Evolutionary conservation across 2,888 invertebrate species (phyloP).

Genomic region (Elysia crispata): DNA sequence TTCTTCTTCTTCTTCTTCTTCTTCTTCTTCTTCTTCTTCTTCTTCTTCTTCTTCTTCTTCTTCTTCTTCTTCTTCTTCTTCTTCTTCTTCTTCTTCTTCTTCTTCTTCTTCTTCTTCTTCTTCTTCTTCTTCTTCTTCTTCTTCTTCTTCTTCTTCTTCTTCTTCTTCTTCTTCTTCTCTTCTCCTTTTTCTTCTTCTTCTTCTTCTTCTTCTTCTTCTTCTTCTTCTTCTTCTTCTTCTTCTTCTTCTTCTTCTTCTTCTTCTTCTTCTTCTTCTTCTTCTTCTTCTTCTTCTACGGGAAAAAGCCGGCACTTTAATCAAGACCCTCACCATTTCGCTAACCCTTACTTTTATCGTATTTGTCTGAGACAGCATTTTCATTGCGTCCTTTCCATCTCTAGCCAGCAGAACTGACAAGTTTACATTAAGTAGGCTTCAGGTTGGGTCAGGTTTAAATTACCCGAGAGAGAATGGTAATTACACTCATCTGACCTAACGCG

Average conservation of each 20-base stretch:
- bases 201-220: conserved; percentile 14
- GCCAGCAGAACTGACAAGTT: too few relatives aligned
- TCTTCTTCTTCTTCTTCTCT: conserved; percentile 3
- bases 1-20: conserved; percentile 16
- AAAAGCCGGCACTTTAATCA: too few relatives aligned
- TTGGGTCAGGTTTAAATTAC: too few relatives aligned
- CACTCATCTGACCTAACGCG: too few relatives aligned
- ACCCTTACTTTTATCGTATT: too few relatives aligned
- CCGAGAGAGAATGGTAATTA: too few relatives aligned
- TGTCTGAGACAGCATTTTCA: background rate
- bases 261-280: too few relatives aligned
- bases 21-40: conserved; percentile 5
- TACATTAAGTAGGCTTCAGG: too few relatives aligned
- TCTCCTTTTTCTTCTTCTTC: conserved; percentile 1
- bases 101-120: conserved; percentile 34
- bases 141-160: conserved; percentile 34
- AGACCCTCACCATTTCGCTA: too few relatives aligned
- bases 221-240: background rate
- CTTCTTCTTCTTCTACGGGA: too few relatives aligned
- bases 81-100: conserved; percentile 33
- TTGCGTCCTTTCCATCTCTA: too few relatives aligned
- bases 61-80: conserved; percentile 16
- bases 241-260: too few relatives aligned
- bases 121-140: conserved; percentile 34
- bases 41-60: conserved; percentile 9